These are phyloP conservation scores for Drosophila subpulchrella DNA, from an alignment of 1,140 invertebrate genomes.

Conservation along the genomic window DNA sequence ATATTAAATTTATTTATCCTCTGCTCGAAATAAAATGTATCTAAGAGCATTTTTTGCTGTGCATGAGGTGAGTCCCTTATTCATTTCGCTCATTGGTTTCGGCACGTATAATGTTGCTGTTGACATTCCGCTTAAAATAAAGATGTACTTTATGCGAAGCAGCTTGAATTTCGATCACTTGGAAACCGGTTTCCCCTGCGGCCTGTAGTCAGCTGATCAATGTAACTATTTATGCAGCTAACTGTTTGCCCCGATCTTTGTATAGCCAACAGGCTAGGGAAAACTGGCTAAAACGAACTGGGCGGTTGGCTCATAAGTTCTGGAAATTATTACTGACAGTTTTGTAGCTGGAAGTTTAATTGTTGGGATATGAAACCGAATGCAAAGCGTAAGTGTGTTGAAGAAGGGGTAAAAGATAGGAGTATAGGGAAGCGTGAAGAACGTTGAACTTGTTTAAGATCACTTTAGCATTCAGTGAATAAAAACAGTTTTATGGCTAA, in stretches of 20 bases:
- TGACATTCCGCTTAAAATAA: slow-evolving; percentile 24
- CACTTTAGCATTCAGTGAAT: background rate
- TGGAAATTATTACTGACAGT: slow-evolving; percentile 21
- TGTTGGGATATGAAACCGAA: slow-evolving; percentile 23
- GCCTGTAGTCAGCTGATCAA: slow-evolving; percentile 43
- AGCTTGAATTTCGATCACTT: slow-evolving; percentile 11
- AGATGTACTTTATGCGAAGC: background rate
- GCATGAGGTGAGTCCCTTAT: background rate
- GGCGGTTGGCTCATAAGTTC: slow-evolving; percentile 22
- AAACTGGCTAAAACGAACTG: background rate
- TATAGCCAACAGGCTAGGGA: background rate
- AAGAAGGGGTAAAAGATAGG: no score
- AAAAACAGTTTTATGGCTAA: background rate
- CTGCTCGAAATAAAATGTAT: no score
- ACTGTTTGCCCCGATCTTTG: slow-evolving; percentile 2
- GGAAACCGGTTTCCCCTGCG: slow-evolving; percentile 28
- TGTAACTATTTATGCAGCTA: slow-evolving; percentile 37
- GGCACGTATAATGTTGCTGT: background rate
- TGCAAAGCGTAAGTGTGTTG: background rate
- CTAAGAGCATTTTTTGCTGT: background rate
- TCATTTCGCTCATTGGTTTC: background rate
- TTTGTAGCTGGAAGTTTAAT: slow-evolving; percentile 26
- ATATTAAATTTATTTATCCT: no score
- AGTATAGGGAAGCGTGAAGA: background rate
- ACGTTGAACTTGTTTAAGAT: slow-evolving; percentile 6